Percentiles rank a stretch among this genome's conserved stretches.
phyloP scores from a whole-genome alignment of 2,113 vertebrate species.

The Fulmarus glacialis region DNA sequence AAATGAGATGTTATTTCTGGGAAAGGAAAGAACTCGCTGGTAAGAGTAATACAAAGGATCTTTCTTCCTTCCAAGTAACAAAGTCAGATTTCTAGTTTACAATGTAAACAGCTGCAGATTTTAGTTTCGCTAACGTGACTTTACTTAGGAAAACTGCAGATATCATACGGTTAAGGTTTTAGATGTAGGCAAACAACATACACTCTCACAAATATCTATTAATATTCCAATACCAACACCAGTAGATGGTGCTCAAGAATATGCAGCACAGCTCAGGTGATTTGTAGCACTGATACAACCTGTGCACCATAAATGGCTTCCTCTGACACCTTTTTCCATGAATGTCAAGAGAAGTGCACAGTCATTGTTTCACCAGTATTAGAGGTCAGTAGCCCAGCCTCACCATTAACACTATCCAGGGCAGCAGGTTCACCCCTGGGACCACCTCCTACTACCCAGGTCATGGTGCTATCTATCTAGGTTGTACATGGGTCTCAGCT shows the following conservation, averaged over 20 bases:
- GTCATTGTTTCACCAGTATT: neutral
- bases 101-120: neutral
- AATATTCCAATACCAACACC: neutral
- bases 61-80: neutral
- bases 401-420: neutral
- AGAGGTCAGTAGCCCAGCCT: neutral
- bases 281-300: too few relatives aligned
- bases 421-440: neutral
- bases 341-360: neutral
- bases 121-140: neutral
- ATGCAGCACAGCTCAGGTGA: neutral
- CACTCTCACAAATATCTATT: neutral
- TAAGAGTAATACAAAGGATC: neutral
- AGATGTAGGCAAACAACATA: neutral
- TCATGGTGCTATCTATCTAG: too few relatives aligned
- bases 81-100: neutral
- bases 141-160: neutral
- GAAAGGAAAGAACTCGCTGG: neutral
- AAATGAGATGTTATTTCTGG: neutral
- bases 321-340: too few relatives aligned
- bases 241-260: constrained; percentile 18
- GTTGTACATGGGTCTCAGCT: neutral
- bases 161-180: neutral
- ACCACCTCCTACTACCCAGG: neutral
- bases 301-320: neutral